phyloP scores from a whole-genome alignment of 2,113 vertebrate genomes.

The Sebastes schlegelii region DNA sequence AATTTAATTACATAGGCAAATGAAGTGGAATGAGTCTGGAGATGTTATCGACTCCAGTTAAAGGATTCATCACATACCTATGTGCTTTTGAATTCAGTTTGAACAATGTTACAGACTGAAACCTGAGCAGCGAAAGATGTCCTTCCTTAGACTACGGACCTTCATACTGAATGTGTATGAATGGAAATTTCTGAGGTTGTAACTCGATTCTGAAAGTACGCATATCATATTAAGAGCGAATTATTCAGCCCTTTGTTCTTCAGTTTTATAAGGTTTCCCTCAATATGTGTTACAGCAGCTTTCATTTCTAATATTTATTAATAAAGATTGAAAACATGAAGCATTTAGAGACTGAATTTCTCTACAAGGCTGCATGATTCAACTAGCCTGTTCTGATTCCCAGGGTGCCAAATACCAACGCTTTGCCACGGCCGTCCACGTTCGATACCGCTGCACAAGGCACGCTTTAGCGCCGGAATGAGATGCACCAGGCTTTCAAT shows the following conservation, averaged over 20 bases:
- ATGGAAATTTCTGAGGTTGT: conserved; percentile 34
- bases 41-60: conserved; percentile 65
- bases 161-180: not conserved
- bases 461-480: no score
- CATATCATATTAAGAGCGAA: not conserved
- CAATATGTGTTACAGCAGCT: not conserved
- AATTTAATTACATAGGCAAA: conserved; percentile 62
- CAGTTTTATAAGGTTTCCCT: not conserved
- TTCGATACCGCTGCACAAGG: no score
- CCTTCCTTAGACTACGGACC: not conserved
- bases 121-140: conserved; percentile 44
- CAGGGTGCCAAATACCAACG: no score
- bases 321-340: not conserved
- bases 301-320: not conserved
- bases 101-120: conserved; percentile 49
- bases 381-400: no score
- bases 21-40: conserved; percentile 67
- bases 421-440: no score
- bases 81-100: conserved; percentile 47
- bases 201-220: conserved; percentile 19
- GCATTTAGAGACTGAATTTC: not conserved
- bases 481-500: no score
- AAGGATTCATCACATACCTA: conserved; percentile 51
- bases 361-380: not conserved
- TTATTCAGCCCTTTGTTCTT: not conserved